Evolutionary conservation across 2,797 vertebrate genomes (phyloP).

Genomic region (Hipposideros larvatus): DNA sequence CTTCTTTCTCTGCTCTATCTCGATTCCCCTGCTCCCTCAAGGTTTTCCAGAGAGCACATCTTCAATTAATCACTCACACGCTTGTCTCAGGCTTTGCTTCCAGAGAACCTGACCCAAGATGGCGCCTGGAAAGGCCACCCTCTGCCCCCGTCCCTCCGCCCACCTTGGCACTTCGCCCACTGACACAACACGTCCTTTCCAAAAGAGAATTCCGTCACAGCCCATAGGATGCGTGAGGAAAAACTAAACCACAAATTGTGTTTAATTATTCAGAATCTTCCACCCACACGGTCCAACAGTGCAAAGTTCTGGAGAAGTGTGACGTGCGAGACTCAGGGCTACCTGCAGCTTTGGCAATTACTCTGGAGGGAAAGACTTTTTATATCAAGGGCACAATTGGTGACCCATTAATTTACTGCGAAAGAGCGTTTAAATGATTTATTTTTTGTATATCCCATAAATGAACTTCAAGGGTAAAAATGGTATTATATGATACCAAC

Average conservation of each 20-base stretch:
- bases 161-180: not conserved
- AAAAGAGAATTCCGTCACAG: not conserved
- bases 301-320: slow-evolving; percentile 69
- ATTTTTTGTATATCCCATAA: not conserved
- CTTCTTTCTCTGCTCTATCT: not conserved
- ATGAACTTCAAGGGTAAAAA: slow-evolving; percentile 14
- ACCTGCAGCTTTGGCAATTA: slow-evolving; percentile 53
- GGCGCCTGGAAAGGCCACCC: not conserved
- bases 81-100: not conserved
- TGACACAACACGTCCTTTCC: not conserved
- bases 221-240: not conserved
- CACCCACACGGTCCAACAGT: slow-evolving; percentile 35
- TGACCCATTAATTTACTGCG: slow-evolving; percentile 37
- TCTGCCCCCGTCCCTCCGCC: not conserved
- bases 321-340: slow-evolving; percentile 26
- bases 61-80: fast-evolving
- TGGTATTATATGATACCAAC: not conserved
- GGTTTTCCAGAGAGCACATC: not conserved
- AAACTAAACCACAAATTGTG: not conserved
- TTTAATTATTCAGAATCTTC: slow-evolving; percentile 76
- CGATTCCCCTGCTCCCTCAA: not conserved
- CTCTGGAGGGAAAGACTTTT: not conserved
- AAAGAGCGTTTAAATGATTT: slow-evolving; percentile 11
- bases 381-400: not conserved
- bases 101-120: not conserved